These are phyloP conservation scores for Portunus trituberculatus DNA, from an alignment of 1,140 invertebrate species.

Conservation along the genomic window DNA sequence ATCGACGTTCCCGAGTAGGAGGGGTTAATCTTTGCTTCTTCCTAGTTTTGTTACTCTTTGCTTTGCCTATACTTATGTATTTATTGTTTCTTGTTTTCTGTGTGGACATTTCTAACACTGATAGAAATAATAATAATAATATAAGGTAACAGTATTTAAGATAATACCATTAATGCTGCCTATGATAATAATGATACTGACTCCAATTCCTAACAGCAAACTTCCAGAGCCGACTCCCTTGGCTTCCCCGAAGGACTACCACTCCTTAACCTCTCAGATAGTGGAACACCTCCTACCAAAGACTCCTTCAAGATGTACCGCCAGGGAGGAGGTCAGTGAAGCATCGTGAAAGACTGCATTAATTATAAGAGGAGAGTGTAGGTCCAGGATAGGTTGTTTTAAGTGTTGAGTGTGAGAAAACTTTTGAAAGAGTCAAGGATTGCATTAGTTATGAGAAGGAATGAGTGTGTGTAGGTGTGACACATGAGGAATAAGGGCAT, in stretches of 20 bases:
- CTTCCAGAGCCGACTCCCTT: constrained; percentile 40
- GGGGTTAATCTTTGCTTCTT: too few relatives aligned
- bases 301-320: constrained; percentile 77
- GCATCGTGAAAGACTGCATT: too few relatives aligned
- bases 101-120: background rate
- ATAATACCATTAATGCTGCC: background rate
- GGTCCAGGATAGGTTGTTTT: background rate
- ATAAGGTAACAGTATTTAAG: background rate
- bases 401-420: background rate
- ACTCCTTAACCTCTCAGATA: constrained; percentile 69
- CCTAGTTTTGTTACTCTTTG: too few relatives aligned
- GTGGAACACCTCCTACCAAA: constrained; percentile 65
- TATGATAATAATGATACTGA: background rate
- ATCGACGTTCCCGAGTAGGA: too few relatives aligned
- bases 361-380: background rate
- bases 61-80: background rate
- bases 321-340: constrained; percentile 74
- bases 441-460: background rate
- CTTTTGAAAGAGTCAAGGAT: background rate
- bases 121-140: background rate
- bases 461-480: background rate
- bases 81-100: background rate
- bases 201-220: background rate
- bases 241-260: constrained; percentile 64
- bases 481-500: background rate